Base-by-base conservation (phyloP, 2,888 invertebrate species). In the Lycaena phlaeas region DNA sequence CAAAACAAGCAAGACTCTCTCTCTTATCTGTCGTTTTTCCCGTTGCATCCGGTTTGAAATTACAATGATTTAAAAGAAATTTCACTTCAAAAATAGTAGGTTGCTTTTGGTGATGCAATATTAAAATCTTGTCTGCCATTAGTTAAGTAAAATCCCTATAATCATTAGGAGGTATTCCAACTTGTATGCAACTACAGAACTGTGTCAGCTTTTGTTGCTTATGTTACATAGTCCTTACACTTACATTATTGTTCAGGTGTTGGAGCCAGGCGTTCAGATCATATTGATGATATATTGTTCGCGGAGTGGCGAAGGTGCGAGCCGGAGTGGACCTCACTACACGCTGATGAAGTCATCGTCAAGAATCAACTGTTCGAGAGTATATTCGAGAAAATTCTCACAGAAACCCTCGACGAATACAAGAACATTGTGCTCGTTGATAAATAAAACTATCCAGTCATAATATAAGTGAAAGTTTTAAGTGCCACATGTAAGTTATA, bases 291-390 rank as follows among this genome's bases (percentile, higher is more conserved):
- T 46, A 76, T 84, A 28, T 40, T 84, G 31, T 77, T 82, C 47
- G 56, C 74, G 11, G 82, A 84, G 48, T 84, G 81, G 84, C 64
- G 75, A 0, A 70, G 74, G n/a, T 74, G 75, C 44, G 84, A 84
- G 50, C 71, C 76, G 1, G 78, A 79, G 45, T 84, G 84, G 84
- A 81, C 79, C 0, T 56, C 73, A 0, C 57, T 79, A 1, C 77
- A 81, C 51, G 52, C 57, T 0, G 81, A 81, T 51, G 84, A 84
- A 39, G 71, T 64, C 11, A 40, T 54, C 6, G 75, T 84, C 40
- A 84, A 84, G 42, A 78, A 72, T 47, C 77, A 81, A 50, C 57
- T 82, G 3, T 82, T 81, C 50, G 81, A 81, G 27, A 71, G 66
- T 53, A 78, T 82, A 29, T 79, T 81, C 57, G 75, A 79, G 48